Evolutionary conservation across 2,888 invertebrate species (phyloP).

Genomic region (Ametastegia equiseti): DNA sequence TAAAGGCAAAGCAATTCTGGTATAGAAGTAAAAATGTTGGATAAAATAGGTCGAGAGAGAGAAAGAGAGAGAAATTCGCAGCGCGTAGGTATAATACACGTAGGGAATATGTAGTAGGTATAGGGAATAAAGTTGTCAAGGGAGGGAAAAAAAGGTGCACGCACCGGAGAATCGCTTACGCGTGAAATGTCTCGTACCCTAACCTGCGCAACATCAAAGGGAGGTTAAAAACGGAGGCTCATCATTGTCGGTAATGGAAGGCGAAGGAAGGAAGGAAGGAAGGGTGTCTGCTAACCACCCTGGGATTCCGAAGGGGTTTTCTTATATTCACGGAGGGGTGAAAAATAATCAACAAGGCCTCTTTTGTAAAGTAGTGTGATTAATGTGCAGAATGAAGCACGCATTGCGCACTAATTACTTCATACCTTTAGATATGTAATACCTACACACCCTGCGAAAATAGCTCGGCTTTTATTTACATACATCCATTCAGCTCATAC

Average conservation of each 20-base stretch:
- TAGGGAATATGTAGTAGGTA: no score
- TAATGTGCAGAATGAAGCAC: neutral
- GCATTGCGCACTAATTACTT: constrained; percentile 21
- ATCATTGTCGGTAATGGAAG: neutral
- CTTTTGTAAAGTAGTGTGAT: constrained; percentile 35
- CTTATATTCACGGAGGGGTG: constrained; percentile 30
- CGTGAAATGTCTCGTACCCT: constrained; percentile 28
- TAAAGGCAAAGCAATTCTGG: neutral
- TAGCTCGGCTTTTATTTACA: neutral
- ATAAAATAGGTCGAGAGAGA: neutral
- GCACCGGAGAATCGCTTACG: constrained; percentile 19
- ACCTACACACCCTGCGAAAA: constrained; percentile 9
- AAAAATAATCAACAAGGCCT: constrained; percentile 39
- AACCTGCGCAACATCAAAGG: constrained; percentile 41
- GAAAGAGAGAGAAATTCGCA: no score
- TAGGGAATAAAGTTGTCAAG: neutral
- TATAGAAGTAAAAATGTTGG: neutral
- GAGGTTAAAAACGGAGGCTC: constrained; percentile 14
- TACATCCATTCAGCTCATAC: neutral
- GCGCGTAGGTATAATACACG: no score
- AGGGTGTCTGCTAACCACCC: neutral
- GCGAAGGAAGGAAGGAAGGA: neutral
- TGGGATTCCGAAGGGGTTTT: constrained; percentile 18
- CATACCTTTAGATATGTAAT: no score
- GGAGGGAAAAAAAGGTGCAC: neutral